Conservation (phyloP, 2,797 vertebrate genomes). For the Dicrostonyx torquatus region DNA sequence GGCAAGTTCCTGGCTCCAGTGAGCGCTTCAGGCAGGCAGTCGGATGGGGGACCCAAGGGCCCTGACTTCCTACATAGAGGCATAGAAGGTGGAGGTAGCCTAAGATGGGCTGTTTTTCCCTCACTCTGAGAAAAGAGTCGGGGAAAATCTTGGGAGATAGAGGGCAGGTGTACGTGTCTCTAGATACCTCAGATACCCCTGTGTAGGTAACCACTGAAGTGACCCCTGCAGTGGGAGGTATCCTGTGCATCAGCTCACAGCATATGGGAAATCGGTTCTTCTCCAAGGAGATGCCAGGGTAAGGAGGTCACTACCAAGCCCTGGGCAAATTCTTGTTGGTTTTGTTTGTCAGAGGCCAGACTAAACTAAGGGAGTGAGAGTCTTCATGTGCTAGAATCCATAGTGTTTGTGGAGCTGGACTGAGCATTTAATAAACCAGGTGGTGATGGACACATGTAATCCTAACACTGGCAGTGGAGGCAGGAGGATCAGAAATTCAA, state of each 20-base stretch:
- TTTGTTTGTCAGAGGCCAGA: not conserved
- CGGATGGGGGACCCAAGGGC: slow-evolving; percentile 91
- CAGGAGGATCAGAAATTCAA: not conserved
- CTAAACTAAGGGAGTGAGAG: not conserved
- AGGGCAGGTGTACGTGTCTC: not conserved
- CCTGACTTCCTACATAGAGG: slow-evolving; percentile 90
- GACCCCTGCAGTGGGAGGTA: too few species aligned
- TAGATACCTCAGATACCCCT: not conserved
- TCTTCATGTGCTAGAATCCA: not conserved
- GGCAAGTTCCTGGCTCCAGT: slow-evolving; percentile 91
- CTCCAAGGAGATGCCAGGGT: not conserved
- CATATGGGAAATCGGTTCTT: not conserved
- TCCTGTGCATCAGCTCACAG: not conserved
- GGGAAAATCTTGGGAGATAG: not conserved
- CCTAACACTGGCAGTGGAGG: not conserved
- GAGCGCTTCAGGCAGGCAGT: slow-evolving; percentile 88
- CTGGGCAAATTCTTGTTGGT: not conserved
- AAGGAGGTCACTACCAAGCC: not conserved
- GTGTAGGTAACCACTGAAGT: not conserved
- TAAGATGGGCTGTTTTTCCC: slow-evolving; percentile 82
- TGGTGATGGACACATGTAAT: not conserved
- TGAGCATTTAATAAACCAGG: not conserved
- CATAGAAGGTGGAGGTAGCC: slow-evolving; percentile 84
- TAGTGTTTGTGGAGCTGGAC: not conserved
- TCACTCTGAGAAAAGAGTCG: slow-evolving; percentile 4